Evolutionary conservation across 1,140 invertebrate genomes (phyloP).

Genomic region (Aphidius gifuensis): DNA sequence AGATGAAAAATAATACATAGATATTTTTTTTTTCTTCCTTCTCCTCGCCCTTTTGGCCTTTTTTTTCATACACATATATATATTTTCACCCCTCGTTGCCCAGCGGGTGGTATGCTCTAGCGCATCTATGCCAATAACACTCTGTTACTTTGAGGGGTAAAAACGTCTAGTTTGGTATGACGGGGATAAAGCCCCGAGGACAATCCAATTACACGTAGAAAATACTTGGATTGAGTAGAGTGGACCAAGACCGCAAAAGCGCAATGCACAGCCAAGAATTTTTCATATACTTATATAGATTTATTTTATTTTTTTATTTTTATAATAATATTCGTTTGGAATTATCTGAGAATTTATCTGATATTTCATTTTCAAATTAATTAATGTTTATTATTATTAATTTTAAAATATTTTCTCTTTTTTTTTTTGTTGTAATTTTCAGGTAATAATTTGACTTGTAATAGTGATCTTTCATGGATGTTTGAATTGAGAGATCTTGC

Average conservation of each 20-base stretch:
- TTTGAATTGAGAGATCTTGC: conserved; percentile 70
- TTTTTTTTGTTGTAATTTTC: conserved; percentile 42
- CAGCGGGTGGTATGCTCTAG: conserved; percentile 11
- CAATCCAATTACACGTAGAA: conserved; percentile 20
- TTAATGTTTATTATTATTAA: too few species aligned
- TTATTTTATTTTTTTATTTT: neutral
- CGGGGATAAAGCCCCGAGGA: conserved; percentile 10
- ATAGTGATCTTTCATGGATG: conserved; percentile 75
- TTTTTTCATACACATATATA: too few species aligned
- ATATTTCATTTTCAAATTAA: too few species aligned
- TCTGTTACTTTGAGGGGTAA: neutral
- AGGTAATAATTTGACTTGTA: conserved; percentile 77
- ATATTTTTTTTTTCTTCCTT: too few species aligned
- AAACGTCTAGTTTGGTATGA: too few species aligned
- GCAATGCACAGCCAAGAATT: conserved; percentile 4
- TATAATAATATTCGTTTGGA: neutral
- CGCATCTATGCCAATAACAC: conserved; percentile 19
- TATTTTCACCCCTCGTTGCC: neutral
- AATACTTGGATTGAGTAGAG: neutral
- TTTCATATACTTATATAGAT: neutral
- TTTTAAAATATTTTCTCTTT: neutral
- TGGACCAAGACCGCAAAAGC: conserved; percentile 4
- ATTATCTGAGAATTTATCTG: too few species aligned
- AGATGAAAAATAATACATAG: too few species aligned
- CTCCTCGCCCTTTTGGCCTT: too few species aligned